Base-by-base conservation (phyloP, 2,888 invertebrate species). In the Stenotaenia linearis region DNA sequence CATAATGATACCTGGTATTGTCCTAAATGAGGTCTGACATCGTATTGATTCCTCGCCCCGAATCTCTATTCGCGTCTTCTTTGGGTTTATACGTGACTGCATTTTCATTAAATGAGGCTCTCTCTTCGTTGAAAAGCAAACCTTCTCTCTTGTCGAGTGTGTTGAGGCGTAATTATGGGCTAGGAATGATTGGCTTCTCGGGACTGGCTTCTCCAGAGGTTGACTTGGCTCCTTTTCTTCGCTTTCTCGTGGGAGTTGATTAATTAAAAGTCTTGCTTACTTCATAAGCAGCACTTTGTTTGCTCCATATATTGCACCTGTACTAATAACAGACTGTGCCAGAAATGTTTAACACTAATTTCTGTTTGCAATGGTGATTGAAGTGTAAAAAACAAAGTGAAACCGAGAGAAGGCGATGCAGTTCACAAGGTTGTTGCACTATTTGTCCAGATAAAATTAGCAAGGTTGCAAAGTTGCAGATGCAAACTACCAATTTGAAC, bases 121-220 rank as follows among this genome's bases (percentile, higher is more conserved):
- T 69, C 69, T 69, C n/a, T n/a, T n/a, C 69, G 69, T 69, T 69
- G 69, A 69, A 69, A 69, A 69, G 69, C 69, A 69, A 32, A 69
- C 69, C 69, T 69, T 69, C 69, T 6, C 69, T 69, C 69, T 69
- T 69, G 69, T 69, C n/a, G 69, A 69, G 69, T 69, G 69, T 69
- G 69, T 69, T 69, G 69, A 69, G 69, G 69, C 69, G 69, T 69
- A 69, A 69, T 69, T 69, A 69, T 69, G 69, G 69, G 69, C 56
- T 69, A 69, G 69, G 69, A 69, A 69, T 69, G 69, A 69, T 69
- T 69, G 69, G 69, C 69, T 69, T 69, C 69, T 69, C 69, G 69
- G 69, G 69, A 69, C 69, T 28, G 9, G 69, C 69, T 69, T 69
- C 69, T 69, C 69, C 69, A 69, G 69, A 69, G 69, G 69, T n/a